Base-by-base conservation (phyloP, 2,888 invertebrate species). In the Agrenia bidenticulata region DNA sequence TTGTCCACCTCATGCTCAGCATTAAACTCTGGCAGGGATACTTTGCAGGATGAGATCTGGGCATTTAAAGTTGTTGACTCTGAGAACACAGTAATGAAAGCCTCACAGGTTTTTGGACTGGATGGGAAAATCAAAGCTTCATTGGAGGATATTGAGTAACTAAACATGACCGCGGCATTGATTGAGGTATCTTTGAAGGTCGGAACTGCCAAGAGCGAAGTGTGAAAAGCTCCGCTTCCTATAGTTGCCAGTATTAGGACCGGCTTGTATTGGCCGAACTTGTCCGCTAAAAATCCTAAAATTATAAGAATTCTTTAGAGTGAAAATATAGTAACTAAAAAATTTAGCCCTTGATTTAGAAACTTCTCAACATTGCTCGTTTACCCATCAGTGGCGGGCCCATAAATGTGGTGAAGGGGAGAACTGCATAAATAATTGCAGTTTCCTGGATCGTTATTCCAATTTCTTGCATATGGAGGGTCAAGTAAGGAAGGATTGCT, bases 391-490 rank as follows among this genome's bases (percentile, higher is more conserved):
- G 83, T 19, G 92, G 92, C 32, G 92, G 89, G 76, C 92, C 89
- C 73, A 93, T 81, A 79, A 93, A 91, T 5, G 92, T 90, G 5
- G 92, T 89, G 77, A 93, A 88, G 9, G 93, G 92, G 78, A 93
- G 83, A 1, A 91, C 88, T 77, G 92, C 84, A 81, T 92, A 93
- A 76, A 93, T 89, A 78, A 92, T 87, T 61, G 91, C 90, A 69
- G 92, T 90, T 82, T 94, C 91, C 77, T 90, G 88, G 73, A 92
- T 88, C 54, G 89, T 89, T 65, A 94, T 83, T 67, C 93, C 93
- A 79, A 93, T 88, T 78, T 90, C 88, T 81, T 90, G 90, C 93
- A 94, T 93, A 82, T 92, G 93, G 74, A 94, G 88, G 1, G 92
- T 90, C 77, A 94, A 81, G 80, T 92, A 94, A 0, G 94, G 93